phyloP scores from a whole-genome alignment of 92 coral and sea anemone species.

The Nematostella vectensis region DNA sequence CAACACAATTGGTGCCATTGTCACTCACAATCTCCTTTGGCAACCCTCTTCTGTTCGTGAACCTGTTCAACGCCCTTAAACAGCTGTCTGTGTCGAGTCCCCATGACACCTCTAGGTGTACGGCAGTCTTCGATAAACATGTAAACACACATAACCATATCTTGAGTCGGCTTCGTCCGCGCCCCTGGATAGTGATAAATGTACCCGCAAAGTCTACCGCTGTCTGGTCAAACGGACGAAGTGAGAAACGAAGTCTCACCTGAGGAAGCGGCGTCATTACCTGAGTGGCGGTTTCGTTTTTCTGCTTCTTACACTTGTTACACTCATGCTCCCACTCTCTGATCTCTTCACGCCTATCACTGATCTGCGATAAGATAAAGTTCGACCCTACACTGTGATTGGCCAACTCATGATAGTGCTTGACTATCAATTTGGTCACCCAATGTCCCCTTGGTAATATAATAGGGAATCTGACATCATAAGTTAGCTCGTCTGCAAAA shows the following conservation, averaged over 20 bases:
- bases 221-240: slow-evolving; percentile 25
- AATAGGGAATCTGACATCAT: slow-evolving; percentile 29
- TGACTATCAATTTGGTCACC: slow-evolving; percentile 35
- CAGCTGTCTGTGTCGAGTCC: slow-evolving; percentile 36
- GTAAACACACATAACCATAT: slow-evolving; percentile 29
- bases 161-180: slow-evolving; percentile 27
- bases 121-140: slow-evolving; percentile 12
- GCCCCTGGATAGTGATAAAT: slow-evolving; percentile 24
- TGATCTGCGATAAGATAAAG: slow-evolving; percentile 29
- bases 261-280: slow-evolving; percentile 33
- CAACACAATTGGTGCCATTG: slow-evolving; percentile 47
- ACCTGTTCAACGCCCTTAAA: slow-evolving; percentile 26
- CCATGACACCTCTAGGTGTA: slow-evolving; percentile 42
- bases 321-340: slow-evolving; percentile 39
- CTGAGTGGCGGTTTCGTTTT: slow-evolving; percentile 8
- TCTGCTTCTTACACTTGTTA: slow-evolving; percentile 22
- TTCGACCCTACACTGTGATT: slow-evolving; percentile 53
- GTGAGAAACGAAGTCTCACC: slow-evolving; percentile 19
- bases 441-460: slow-evolving; percentile 41
- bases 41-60: slow-evolving; percentile 32
- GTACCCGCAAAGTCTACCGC: slow-evolving; percentile 37
- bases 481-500: slow-evolving; percentile 35
- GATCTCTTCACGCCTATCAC: slow-evolving; percentile 44
- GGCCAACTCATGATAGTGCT: slow-evolving; percentile 38
- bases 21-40: slow-evolving; percentile 38